Conservation (phyloP, 1,140 invertebrate genomes). For the Zaprionus capensis region DNA sequence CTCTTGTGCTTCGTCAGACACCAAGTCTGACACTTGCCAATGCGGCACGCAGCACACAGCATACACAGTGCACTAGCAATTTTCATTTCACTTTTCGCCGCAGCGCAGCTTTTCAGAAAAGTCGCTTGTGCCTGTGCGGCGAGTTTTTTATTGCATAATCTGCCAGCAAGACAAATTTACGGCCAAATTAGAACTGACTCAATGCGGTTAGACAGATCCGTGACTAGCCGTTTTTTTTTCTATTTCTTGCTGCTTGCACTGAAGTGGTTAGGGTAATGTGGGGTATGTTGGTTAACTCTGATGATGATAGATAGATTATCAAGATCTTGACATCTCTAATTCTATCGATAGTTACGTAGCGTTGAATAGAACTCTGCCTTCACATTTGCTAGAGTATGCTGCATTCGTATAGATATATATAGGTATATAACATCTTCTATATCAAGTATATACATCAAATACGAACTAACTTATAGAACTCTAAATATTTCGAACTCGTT, state of each 20-base stretch:
- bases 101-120: slow-evolving; percentile 30
- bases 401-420: too few species aligned
- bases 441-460: too few species aligned
- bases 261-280: slow-evolving; percentile 3
- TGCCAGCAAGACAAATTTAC: slow-evolving; percentile 77
- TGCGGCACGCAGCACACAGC: not conserved
- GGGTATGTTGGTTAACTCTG: not conserved
- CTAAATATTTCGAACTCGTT: too few species aligned
- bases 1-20: slow-evolving; percentile 16
- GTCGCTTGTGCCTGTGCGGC: slow-evolving; percentile 32
- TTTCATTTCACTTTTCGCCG: slow-evolving; percentile 76
- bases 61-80: slow-evolving; percentile 45
- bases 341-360: not conserved
- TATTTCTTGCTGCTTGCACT: slow-evolving; percentile 6
- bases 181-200: slow-evolving; percentile 77
- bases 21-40: slow-evolving; percentile 59
- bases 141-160: slow-evolving; percentile 75
- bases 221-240: slow-evolving; percentile 59
- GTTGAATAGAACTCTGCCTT: not conserved
- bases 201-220: slow-evolving; percentile 55
- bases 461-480: too few species aligned
- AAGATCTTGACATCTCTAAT: too few species aligned
- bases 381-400: too few species aligned
- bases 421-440: too few species aligned
- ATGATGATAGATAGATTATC: too few species aligned